A percentile compares a stretch with the other conserved stretches of the same genome.
Conservation (phyloP, 30 jellyfish, hydroid and myxozoan genomes). For the Nemopilema nomurai region DNA sequence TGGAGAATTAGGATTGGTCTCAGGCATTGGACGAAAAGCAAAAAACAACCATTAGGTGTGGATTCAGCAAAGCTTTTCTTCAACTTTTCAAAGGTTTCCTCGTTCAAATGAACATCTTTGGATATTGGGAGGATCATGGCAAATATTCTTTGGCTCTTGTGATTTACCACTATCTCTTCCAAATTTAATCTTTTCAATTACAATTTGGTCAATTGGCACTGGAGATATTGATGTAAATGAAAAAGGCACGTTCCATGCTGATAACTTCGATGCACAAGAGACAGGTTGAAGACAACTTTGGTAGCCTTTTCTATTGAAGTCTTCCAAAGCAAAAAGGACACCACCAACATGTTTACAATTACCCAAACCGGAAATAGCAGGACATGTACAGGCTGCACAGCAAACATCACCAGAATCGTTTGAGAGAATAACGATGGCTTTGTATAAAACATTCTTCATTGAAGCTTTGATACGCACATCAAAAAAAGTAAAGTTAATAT, state of each 20-base stretch:
- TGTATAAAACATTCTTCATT: constrained; percentile 22
- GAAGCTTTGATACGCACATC: constrained; percentile 48
- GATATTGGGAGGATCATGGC: constrained; percentile 23
- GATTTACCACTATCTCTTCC: constrained; percentile 37
- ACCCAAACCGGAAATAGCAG: constrained; percentile 37
- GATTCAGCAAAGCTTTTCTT: too few relatives aligned
- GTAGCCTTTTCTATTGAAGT: constrained; percentile 45
- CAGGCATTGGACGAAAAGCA: too few relatives aligned
- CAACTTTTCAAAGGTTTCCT: constrained; percentile 1
- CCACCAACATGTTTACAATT: constrained; percentile 47
- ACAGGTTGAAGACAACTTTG: constrained; percentile 25
- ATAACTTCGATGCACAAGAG: constrained; percentile 39
- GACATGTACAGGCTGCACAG: constrained; percentile 62
- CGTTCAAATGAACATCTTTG: neutral
- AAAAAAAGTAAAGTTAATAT: neutral
- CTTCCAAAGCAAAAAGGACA: constrained; percentile 54
- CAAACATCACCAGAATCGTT: constrained; percentile 44
- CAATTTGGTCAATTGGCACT: constrained; percentile 38
- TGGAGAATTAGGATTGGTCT: neutral
- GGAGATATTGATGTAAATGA: constrained; percentile 22
- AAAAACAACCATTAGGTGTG: too few relatives aligned
- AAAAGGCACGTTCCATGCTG: constrained; percentile 54
- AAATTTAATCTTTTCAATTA: constrained; percentile 24
- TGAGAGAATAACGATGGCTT: constrained; percentile 7
- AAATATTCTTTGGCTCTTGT: neutral